A percentile compares a stretch with the other conserved stretches of the same genome.
Evolutionary conservation across 2,113 vertebrate genomes (phyloP).

Genomic region (Gasterosteus aculeatus): DNA sequence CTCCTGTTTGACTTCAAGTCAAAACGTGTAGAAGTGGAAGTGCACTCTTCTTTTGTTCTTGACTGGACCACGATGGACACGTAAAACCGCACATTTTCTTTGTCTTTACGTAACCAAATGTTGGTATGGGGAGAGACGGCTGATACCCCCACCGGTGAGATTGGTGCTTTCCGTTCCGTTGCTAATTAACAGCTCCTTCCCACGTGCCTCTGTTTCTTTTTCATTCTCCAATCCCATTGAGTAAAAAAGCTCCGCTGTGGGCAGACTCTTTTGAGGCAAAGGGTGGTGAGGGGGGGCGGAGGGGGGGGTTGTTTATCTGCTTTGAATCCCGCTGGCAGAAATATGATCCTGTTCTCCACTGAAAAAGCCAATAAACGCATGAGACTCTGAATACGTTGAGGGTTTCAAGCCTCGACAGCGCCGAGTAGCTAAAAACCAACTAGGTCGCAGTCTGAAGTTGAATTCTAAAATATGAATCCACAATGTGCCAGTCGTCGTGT

Average conservation of each 20-base stretch:
- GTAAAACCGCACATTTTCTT: no score
- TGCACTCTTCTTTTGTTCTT: not conserved
- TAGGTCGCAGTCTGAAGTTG: no score
- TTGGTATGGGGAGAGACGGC: not conserved
- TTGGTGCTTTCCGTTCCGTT: not conserved
- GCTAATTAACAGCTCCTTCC: slow-evolving; percentile 12
- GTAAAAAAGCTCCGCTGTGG: slow-evolving; percentile 24
- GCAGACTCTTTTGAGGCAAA: slow-evolving; percentile 4
- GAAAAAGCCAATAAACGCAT: not conserved
- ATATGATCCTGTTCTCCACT: slow-evolving; percentile 16
- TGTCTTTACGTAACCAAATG: no score
- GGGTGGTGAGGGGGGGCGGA: not conserved
- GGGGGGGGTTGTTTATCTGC: slow-evolving; percentile 23
- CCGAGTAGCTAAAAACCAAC: not conserved
- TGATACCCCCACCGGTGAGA: not conserved
- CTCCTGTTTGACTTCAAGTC: not conserved
- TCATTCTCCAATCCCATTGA: slow-evolving; percentile 5
- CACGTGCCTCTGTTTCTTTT: not conserved
- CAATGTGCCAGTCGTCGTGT: not conserved
- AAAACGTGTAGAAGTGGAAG: no score
- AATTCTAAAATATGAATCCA: no score
- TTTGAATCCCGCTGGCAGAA: slow-evolving; percentile 4
- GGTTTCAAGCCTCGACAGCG: not conserved
- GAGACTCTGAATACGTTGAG: not conserved
- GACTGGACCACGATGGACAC: not conserved